phyloP scores from a whole-genome alignment of 53 echinoderm and acorn worm genomes.

The Glandiceps talaboti region DNA sequence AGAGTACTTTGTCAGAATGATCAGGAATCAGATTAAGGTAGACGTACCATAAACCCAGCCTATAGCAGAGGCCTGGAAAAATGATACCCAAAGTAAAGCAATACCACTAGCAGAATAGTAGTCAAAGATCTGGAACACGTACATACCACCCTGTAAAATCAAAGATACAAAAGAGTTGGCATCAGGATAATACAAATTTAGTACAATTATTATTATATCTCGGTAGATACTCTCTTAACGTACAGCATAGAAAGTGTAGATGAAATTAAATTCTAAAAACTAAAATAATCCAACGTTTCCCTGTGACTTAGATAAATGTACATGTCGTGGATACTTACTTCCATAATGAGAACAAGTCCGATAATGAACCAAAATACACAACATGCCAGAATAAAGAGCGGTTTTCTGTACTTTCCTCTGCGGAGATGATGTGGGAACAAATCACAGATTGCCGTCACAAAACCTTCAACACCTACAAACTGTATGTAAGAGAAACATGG shows the following conservation, averaged over 20 bases:
- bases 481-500: constrained; percentile 2
- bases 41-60: constrained; percentile 94
- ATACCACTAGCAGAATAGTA: constrained; percentile 88
- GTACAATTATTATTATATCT: no score
- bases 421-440: constrained; percentile 40
- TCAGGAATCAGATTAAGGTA: no score
- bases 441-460: constrained; percentile 59
- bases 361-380: constrained; percentile 14
- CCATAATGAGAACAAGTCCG: neutral
- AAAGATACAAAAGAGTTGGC: no score
- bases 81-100: constrained; percentile 74
- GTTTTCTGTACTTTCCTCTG: constrained; percentile 33
- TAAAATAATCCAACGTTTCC: no score
- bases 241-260: no score
- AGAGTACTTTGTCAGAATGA: no score
- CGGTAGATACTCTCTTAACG: no score
- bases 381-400: constrained; percentile 33
- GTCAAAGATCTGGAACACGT: constrained; percentile 89
- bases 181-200: no score
- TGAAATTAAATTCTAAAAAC: no score
- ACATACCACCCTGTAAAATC: constrained; percentile 97
- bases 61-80: constrained; percentile 68
- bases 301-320: no score
- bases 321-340: constrained; percentile 9
- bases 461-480: constrained; percentile 70